Conservation (phyloP, 2,797 vertebrate genomes). For the Thamnophis elegans region DNA sequence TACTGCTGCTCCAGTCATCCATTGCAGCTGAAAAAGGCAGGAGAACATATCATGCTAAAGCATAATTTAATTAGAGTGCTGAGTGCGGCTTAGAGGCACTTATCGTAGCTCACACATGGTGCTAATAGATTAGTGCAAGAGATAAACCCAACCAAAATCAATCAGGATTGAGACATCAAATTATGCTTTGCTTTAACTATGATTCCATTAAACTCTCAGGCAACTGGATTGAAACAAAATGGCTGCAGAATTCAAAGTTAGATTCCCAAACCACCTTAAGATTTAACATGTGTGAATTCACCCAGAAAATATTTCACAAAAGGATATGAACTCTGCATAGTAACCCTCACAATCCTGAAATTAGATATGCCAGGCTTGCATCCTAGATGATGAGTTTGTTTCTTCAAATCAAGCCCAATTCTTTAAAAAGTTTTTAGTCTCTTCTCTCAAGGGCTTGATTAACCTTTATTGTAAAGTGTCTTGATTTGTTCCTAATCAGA, state of each 20-base stretch:
- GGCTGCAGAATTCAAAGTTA: background rate
- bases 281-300: background rate
- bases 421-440: background rate
- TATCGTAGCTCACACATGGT: background rate
- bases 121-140: background rate
- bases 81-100: background rate
- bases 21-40: constrained; percentile 49
- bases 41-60: background rate
- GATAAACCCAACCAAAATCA: background rate
- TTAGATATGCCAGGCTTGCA: background rate
- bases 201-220: background rate
- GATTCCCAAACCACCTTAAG: background rate
- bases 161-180: background rate
- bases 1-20: constrained; percentile 59
- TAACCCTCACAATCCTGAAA: background rate
- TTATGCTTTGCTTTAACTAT: background rate
- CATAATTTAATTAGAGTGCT: background rate
- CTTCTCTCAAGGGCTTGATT: background rate
- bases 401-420: background rate
- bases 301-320: background rate
- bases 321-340: background rate
- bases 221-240: background rate
- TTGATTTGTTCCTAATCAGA: background rate
- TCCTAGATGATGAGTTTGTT: background rate
- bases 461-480: background rate